A percentile compares a stretch with the other conserved stretches of the same genome.
These are phyloP conservation scores for Diplosoma virens DNA, from an alignment of 23 tunicate genomes.

Conservation along the genomic window DNA sequence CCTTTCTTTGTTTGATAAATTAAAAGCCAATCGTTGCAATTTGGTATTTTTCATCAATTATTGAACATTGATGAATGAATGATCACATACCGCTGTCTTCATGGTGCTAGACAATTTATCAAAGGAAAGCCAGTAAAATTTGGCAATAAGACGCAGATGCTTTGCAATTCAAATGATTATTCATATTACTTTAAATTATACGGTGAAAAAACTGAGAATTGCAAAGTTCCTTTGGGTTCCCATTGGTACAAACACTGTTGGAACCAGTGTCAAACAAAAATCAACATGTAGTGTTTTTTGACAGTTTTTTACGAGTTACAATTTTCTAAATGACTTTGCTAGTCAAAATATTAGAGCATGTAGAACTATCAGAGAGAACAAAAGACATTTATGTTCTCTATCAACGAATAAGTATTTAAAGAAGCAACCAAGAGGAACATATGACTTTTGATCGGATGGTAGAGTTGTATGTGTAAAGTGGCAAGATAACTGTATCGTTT, in stretches of 20 bases:
- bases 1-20: background rate
- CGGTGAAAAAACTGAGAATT: background rate
- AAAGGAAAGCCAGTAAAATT: background rate
- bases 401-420: background rate
- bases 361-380: slow-evolving; percentile 5
- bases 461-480: background rate
- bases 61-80: no score
- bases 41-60: no score
- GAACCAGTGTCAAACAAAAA: background rate
- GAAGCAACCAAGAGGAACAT: no score
- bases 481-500: background rate
- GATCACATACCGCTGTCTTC: background rate
- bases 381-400: background rate
- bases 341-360: slow-evolving; percentile 3
- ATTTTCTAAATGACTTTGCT: background rate
- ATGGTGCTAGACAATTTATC: background rate
- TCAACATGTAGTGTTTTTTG: slow-evolving; percentile 6
- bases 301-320: slow-evolving; percentile 8
- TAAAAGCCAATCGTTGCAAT: no score
- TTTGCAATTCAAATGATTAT: background rate
- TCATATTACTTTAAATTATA: background rate
- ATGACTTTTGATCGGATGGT: no score
- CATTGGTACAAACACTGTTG: background rate
- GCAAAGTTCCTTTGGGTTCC: background rate
- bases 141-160: background rate